These are phyloP conservation scores for Diaprepes abbreviatus DNA, from an alignment of 2,888 invertebrate genomes.

Conservation along the genomic window DNA sequence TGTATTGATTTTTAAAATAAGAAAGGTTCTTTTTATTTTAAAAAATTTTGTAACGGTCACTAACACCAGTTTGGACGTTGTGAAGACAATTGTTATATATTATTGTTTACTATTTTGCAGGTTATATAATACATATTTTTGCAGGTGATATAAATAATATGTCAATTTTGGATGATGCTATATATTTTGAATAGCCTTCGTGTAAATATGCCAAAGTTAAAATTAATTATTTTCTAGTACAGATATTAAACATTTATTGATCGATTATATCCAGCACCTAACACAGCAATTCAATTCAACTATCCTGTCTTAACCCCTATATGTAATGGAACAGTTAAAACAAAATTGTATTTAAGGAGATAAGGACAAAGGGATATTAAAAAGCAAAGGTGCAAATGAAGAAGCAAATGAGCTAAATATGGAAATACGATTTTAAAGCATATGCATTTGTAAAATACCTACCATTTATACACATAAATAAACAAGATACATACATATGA, in stretches of 20 bases:
- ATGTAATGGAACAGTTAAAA: not conserved
- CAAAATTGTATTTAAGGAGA: not conserved
- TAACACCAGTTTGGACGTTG: too few species aligned
- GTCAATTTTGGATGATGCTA: too few species aligned
- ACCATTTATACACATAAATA: conserved; percentile 14
- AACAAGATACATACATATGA: not conserved
- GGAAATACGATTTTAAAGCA: not conserved
- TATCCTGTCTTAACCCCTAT: not conserved
- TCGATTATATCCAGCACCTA: conserved; percentile 3
- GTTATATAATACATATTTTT: too few species aligned
- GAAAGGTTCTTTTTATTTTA: too few species aligned
- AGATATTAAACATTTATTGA: not conserved
- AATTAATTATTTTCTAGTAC: too few species aligned
- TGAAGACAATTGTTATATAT: too few species aligned
- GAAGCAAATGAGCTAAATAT: not conserved
- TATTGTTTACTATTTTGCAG: too few species aligned
- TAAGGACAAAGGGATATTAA: not conserved
- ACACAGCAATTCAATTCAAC: not conserved
- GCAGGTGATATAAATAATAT: too few species aligned
- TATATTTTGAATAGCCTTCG: too few species aligned
- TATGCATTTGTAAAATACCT: conserved; percentile 8
- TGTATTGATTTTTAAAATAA: too few species aligned
- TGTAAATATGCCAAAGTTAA: too few species aligned
- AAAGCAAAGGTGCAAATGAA: conserved; percentile 25
- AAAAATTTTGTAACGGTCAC: too few species aligned